Percentiles rank a stretch among this genome's conserved stretches.
These are phyloP conservation scores for Caerostris darwini DNA, from an alignment of 1,140 invertebrate species.

Conservation along the genomic window DNA sequence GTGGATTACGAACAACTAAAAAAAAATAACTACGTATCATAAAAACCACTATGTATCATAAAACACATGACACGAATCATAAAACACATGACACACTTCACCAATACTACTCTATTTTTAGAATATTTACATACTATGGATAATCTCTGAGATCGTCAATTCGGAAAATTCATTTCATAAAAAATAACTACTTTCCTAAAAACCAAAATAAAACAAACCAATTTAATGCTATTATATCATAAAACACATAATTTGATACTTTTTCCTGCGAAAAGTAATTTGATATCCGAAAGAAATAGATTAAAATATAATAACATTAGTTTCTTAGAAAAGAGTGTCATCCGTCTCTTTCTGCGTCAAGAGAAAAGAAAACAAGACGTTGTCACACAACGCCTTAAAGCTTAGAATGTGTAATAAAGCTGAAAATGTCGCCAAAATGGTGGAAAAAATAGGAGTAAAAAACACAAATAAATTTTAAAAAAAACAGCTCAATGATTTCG, in stretches of 20 bases:
- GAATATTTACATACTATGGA: no score
- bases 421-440: not conserved
- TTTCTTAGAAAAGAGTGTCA: not conserved
- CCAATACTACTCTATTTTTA: no score
- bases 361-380: not conserved
- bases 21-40: no score
- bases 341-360: not conserved
- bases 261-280: not conserved
- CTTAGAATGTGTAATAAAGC: conserved; percentile 1
- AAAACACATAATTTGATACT: not conserved
- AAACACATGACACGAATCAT: no score
- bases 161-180: no score
- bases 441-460: not conserved
- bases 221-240: not conserved
- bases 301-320: not conserved
- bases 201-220: not conserved
- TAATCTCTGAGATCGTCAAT: no score
- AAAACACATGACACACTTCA: no score
- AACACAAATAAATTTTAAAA: not conserved
- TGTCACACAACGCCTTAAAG: not conserved
- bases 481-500: not conserved
- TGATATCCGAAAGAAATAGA: not conserved
- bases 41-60: no score
- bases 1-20: no score
- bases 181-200: no score